Evolutionary conservation across 2,113 vertebrate genomes (phyloP).

Genomic region (Chionodraco myersi): DNA sequence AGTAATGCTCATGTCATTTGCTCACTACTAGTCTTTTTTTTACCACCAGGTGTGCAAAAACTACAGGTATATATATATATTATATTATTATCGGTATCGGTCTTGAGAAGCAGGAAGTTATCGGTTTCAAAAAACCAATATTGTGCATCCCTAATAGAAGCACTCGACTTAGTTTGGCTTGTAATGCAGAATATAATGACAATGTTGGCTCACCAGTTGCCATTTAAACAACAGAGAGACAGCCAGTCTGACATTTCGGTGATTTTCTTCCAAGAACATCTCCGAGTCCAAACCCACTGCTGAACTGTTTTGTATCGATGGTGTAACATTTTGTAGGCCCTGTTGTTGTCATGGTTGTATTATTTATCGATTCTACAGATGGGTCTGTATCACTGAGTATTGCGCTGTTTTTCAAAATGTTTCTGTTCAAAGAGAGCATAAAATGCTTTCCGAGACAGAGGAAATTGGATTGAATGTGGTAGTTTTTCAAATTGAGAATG

Average conservation of each 20-base stretch:
- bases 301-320: conserved; percentile 11
- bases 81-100: too few species aligned
- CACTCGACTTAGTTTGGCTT: too few species aligned
- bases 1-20: too few species aligned
- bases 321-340: conserved; percentile 18
- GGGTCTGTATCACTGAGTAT: neutral
- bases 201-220: neutral
- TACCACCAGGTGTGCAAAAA: too few species aligned
- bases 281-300: neutral
- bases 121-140: too few species aligned
- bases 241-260: conserved; percentile 23
- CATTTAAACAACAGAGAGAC: conserved; percentile 7
- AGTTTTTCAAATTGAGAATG: conserved; percentile 9
- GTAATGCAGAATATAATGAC: neutral
- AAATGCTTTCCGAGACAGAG: conserved; percentile 6
- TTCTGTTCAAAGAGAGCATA: conserved; percentile 23
- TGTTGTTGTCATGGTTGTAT: conserved; percentile 30
- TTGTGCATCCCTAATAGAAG: too few species aligned
- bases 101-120: too few species aligned
- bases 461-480: conserved; percentile 10
- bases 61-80: too few species aligned
- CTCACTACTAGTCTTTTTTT: too few species aligned
- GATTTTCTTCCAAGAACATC: neutral
- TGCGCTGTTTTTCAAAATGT: conserved; percentile 2
- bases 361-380: conserved; percentile 44